These are phyloP conservation scores for Dione vanillae DNA, from an alignment of 2,888 invertebrate genomes.

Conservation along the genomic window DNA sequence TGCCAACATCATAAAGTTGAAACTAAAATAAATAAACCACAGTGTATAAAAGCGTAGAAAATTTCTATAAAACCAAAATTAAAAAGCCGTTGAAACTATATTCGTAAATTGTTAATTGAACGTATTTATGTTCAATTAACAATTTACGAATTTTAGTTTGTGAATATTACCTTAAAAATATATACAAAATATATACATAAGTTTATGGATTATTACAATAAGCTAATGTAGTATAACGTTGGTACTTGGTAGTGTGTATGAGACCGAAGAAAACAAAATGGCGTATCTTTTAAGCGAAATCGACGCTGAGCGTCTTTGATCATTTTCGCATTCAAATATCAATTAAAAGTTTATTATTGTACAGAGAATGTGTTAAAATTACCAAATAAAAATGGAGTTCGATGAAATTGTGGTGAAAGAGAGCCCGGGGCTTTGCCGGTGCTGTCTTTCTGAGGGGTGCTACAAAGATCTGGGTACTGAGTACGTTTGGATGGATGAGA, in stretches of 20 bases:
- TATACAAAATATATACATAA: no score
- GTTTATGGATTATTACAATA: background rate
- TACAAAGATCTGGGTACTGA: slow-evolving; percentile 76
- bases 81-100: no score
- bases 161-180: no score
- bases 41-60: background rate
- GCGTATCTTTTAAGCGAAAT: slow-evolving; percentile 37
- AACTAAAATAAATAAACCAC: background rate
- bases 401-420: slow-evolving; percentile 75
- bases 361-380: slow-evolving; percentile 25
- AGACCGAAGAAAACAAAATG: slow-evolving; percentile 46
- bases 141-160: no score
- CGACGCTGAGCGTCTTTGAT: slow-evolving; percentile 35
- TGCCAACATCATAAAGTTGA: background rate
- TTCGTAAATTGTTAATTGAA: no score
- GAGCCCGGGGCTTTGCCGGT: slow-evolving; percentile 78
- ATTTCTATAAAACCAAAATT: no score
- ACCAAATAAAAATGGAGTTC: slow-evolving; percentile 67
- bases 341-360: slow-evolving; percentile 11
- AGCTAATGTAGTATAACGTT: background rate
- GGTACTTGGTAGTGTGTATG: slow-evolving; percentile 14
- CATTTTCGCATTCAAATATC: slow-evolving; percentile 16
- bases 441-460: slow-evolving; percentile 79
- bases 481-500: slow-evolving; percentile 77
- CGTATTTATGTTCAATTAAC: no score